Evolutionary conservation across 2,797 vertebrate species (phyloP), one percentile per base, ranked within the genome.

Genomic region (Cacajao melanocephalus): DNA sequence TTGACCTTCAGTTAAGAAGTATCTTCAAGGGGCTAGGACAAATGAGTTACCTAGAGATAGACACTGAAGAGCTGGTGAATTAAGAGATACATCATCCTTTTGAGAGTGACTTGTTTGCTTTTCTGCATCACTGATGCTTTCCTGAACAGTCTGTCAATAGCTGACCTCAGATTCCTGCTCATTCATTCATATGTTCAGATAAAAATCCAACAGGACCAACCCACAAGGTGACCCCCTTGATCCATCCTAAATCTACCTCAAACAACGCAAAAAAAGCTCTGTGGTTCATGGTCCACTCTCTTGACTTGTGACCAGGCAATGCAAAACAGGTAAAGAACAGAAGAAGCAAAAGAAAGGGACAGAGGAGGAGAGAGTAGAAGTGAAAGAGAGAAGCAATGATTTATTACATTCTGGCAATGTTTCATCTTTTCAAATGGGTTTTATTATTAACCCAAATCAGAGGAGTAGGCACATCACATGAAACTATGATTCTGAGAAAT

Each of bases 1-100:
- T 10, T 96, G 94, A 93, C 67, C 33, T 90, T 95, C 70, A 90
- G 5, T 73, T 80, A 92, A 95, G 80, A 89, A 67, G 85, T 61
- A 50, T 75, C 44, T 88, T 93, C 44, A 50, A 78, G 12, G 26
- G 5, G 1, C 22, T 28, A 70, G 57, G 84, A 94, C 28, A 78
- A 96, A 92, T 64, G 11, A 93, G 19, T 57, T 28, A 72, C 1
- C 7, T 58, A 4, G 48, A 76, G 28, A 61, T 30, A 57, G n/a
- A 61, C 85, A 33, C 30, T 70, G 72, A 87, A 87, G 55, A 87
- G 10, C 57, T 79, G 30, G 19, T 52, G 48, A 93, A 78, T 28
- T n/a, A 73, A 75, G 50, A 93, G 73, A 39, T 46, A 96, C 87
- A 93, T 92, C n/a, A 48, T 75, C 17, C 50, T 92, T 84, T 41